A percentile compares a stretch with the other conserved stretches of the same genome.
phyloP scores from a whole-genome alignment of 2,113 vertebrate species.

The human (Homo sapiens) region GRCh38 chr5:166882501-166883000 shows the following conservation, averaged over 20 bases:
- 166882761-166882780: background rate
- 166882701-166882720: constrained; percentile 43
- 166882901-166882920: background rate
- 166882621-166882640: constrained; percentile 57
- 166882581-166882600: constrained; percentile 65
- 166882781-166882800: constrained; percentile 7
- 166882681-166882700: constrained; percentile 33
- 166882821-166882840: background rate
- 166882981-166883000: background rate
- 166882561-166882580: constrained; percentile 67
- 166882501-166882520: constrained; percentile 79
- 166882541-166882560: constrained; percentile 73
- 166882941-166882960: background rate
- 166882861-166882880: background rate
- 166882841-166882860: background rate
- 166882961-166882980: background rate
- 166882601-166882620: constrained; percentile 67
- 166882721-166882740: constrained; percentile 53
- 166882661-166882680: constrained; percentile 49
- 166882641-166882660: constrained; percentile 52
- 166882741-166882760: background rate
- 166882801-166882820: background rate
- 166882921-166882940: background rate
- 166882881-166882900: constrained; percentile 7
- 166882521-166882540: constrained; percentile 71